Evolutionary conservation across 64 coral and sea anemone species (phyloP).

Genomic region (Cladopsammia gracilis): DNA sequence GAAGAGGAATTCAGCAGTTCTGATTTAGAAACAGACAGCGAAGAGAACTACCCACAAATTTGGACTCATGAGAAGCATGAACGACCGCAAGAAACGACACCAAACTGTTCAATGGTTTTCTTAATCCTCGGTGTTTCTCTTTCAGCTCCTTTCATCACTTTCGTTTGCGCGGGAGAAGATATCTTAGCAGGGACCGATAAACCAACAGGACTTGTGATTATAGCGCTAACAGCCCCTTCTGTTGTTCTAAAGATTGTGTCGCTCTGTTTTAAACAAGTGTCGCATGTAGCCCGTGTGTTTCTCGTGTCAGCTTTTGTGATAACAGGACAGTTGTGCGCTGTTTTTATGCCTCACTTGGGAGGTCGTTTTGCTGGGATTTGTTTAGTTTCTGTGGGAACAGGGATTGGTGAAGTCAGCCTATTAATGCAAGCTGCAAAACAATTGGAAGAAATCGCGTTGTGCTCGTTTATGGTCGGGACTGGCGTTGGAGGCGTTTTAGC

Average conservation of each 20-base stretch:
- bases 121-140: conserved; percentile 74
- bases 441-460: conserved; percentile 44
- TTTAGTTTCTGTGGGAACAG: conserved; percentile 68
- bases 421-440: conserved; percentile 33
- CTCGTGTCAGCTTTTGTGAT: conserved; percentile 34
- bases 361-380: conserved; percentile 67
- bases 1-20: conserved; percentile 36
- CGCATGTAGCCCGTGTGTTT: conserved; percentile 2
- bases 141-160: conserved; percentile 48
- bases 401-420: conserved; percentile 63
- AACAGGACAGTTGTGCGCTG: conserved; percentile 53
- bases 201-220: conserved; percentile 62
- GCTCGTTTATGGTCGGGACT: conserved; percentile 64
- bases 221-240: conserved; percentile 74
- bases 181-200: conserved; percentile 64
- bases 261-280: conserved; percentile 35
- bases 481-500: conserved; percentile 58
- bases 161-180: conserved; percentile 77
- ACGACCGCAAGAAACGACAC: not conserved
- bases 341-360: conserved; percentile 36
- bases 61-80: not conserved
- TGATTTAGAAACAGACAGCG: conserved; percentile 11
- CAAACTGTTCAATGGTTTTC: conserved; percentile 21
- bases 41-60: not conserved
- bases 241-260: conserved; percentile 57